These are phyloP conservation scores for Pantherophis alleghaniensis DNA, from an alignment of 2,797 vertebrate genomes.

Conservation along the genomic window DNA sequence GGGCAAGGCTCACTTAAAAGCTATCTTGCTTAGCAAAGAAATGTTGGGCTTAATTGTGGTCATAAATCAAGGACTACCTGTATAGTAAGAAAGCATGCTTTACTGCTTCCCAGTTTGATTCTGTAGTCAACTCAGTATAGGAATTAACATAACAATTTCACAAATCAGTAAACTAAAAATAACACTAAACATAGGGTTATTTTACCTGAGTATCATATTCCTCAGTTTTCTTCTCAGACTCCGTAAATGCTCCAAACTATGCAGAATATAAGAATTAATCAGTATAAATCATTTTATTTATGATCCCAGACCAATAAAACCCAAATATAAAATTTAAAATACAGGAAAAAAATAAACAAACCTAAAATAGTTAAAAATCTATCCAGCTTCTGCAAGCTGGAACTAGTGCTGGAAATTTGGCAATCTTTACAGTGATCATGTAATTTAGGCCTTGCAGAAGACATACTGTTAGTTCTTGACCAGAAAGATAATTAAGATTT, in stretches of 20 bases:
- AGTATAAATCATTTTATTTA: background rate
- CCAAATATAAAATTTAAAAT: background rate
- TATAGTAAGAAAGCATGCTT: background rate
- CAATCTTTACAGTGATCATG: background rate
- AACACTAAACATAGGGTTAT: background rate
- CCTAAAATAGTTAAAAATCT: background rate
- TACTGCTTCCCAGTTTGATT: background rate
- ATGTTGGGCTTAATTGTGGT: background rate
- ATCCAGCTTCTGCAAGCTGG: background rate
- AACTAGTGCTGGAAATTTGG: background rate
- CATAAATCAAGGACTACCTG: background rate
- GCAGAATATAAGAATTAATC: constrained; percentile 11
- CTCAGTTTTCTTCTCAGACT: constrained; percentile 87
- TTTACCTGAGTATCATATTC: constrained; percentile 89
- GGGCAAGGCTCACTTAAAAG: background rate
- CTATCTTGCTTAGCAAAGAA: background rate
- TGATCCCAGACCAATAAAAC: background rate
- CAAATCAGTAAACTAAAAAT: background rate
- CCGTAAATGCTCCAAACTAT: constrained; percentile 83
- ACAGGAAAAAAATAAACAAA: background rate
- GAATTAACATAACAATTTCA: background rate
- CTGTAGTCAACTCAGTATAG: background rate
- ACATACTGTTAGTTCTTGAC: background rate
- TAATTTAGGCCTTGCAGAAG: background rate
- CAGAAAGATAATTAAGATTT: background rate